Evolutionary conservation across 2,888 invertebrate genomes (phyloP).

Genomic region (Polyommatus icarus): DNA sequence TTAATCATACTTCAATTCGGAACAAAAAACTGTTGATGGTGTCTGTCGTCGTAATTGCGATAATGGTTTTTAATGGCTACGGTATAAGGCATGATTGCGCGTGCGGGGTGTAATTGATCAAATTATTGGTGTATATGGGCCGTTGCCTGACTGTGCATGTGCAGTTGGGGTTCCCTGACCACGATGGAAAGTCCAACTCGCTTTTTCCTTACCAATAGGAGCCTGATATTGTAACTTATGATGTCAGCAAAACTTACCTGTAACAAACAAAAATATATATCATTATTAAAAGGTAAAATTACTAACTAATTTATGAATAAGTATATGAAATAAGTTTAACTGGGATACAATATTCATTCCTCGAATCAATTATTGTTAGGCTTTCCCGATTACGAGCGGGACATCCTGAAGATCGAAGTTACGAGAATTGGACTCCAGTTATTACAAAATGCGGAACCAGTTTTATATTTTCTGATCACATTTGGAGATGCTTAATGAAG

Average conservation of each 20-base stretch:
- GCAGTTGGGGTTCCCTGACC: slow-evolving; percentile 28
- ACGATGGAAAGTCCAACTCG: not conserved
- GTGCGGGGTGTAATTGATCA: slow-evolving; percentile 12
- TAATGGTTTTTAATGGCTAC: slow-evolving; percentile 5
- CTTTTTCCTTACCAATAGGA: not conserved
- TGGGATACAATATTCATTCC: not conserved
- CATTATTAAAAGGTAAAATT: not conserved
- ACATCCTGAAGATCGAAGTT: not conserved
- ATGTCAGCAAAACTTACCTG: slow-evolving; percentile 32
- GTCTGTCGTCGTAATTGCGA: not conserved
- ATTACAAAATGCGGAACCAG: slow-evolving; percentile 17
- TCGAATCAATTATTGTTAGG: not conserved
- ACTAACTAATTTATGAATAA: no score
- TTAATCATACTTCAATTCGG: not conserved
- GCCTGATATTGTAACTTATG: not conserved
- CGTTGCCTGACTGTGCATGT: not conserved
- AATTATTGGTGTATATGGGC: slow-evolving; percentile 27
- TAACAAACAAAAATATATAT: slow-evolving; percentile 14
- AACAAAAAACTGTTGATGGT: not conserved
- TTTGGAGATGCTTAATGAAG: not conserved
- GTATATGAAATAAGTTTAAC: not conserved
- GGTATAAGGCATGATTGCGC: slow-evolving; percentile 23
- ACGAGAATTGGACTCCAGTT: not conserved
- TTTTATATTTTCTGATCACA: not conserved
- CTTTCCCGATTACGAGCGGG: no score